A percentile compares a stretch with the other conserved stretches of the same genome.
Conservation (phyloP, 2,797 vertebrate genomes). For the Sebastes variabilis region DNA sequence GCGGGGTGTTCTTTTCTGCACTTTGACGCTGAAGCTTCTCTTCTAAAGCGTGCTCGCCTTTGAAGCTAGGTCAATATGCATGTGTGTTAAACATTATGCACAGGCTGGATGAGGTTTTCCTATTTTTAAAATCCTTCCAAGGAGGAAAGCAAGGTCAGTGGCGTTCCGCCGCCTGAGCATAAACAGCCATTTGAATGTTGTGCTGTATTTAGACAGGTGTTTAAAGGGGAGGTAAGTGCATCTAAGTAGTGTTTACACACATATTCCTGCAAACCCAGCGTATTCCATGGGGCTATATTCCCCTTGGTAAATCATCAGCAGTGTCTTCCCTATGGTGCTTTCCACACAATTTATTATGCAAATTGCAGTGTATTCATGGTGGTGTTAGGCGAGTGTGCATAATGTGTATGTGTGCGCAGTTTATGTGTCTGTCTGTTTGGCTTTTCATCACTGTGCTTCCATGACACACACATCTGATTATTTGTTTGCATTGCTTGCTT, state of each 20-base stretch:
- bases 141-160: conserved; percentile 54
- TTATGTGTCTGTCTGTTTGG: conserved; percentile 14
- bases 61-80: conserved; percentile 41
- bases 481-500: not conserved
- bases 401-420: not conserved
- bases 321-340: conserved; percentile 22
- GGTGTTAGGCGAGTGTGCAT: conserved; percentile 8
- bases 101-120: conserved; percentile 30
- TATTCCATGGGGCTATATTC: conserved; percentile 12
- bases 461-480: not conserved
- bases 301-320: conserved; percentile 49
- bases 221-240: conserved; percentile 44
- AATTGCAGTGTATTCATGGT: conserved; percentile 27
- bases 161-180: not conserved
- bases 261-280: conserved; percentile 22
- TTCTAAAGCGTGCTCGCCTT: conserved; percentile 27
- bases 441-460: too few relatives aligned
- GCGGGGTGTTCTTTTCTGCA: conserved; percentile 6
- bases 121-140: conserved; percentile 42
- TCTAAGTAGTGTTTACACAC: conserved; percentile 48
- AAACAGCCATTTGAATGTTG: conserved; percentile 41
- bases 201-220: conserved; percentile 61
- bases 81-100: conserved; percentile 48
- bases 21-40: conserved; percentile 13
- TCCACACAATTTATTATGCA: conserved; percentile 43